These are phyloP conservation scores for Chloroceryle amazona DNA, from an alignment of 2,797 vertebrate species.

Conservation along the genomic window DNA sequence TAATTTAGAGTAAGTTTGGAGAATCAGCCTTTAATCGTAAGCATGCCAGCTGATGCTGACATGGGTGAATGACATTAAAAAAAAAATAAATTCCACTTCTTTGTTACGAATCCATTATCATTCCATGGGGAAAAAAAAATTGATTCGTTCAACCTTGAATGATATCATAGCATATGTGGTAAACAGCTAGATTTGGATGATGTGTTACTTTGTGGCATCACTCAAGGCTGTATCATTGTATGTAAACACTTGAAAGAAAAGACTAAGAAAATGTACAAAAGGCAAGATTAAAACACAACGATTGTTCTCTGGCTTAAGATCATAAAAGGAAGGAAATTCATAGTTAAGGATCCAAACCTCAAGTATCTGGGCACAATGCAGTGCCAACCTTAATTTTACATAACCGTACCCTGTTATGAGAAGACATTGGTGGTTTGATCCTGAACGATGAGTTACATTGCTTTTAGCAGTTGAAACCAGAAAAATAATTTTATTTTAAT, in stretches of 20 bases:
- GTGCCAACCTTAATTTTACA: constrained; percentile 69
- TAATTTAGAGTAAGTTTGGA: constrained; percentile 36
- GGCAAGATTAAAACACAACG: constrained; percentile 60
- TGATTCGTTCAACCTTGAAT: constrained; percentile 7
- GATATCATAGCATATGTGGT: constrained; percentile 51
- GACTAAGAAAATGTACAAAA: constrained; percentile 55
- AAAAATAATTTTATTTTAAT: constrained; percentile 62
- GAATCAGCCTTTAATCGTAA: constrained; percentile 50
- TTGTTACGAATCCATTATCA: constrained; percentile 38
- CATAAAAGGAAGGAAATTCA: constrained; percentile 67
- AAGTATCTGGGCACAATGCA: constrained; percentile 53
- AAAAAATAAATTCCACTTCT: not conserved
- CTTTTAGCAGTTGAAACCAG: constrained; percentile 49
- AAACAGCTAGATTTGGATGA: constrained; percentile 48
- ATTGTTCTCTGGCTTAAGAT: constrained; percentile 70
- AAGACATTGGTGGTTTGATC: constrained; percentile 69
- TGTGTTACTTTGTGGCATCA: constrained; percentile 57
- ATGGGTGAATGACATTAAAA: not conserved
- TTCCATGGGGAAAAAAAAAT: not conserved
- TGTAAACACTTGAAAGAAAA: constrained; percentile 61
- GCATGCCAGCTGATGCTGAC: not conserved
- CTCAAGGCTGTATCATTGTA: constrained; percentile 17
- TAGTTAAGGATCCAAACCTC: constrained; percentile 69
- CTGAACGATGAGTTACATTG: constrained; percentile 52
- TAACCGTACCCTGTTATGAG: constrained; percentile 57